Base-by-base conservation (phyloP, 2,113 vertebrate genomes). In the Garra rufa region DNA sequence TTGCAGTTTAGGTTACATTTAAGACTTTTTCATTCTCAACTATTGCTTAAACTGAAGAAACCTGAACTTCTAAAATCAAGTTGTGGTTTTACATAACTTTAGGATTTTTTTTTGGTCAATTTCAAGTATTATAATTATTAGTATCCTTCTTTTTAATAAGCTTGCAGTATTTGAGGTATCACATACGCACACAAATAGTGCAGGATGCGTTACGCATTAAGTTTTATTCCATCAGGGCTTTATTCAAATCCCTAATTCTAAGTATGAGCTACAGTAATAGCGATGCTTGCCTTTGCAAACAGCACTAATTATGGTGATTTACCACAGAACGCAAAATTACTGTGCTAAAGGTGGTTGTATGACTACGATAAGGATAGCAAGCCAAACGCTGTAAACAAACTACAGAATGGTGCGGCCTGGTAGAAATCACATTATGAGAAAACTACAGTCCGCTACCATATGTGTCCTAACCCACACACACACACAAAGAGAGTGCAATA, bases 401-500 rank as follows among this genome's bases (percentile, higher is more conserved):
- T 55, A 61, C n/a, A 61, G 21, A 63, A 55, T 8, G 65, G 14
- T 48, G 50, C 11, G 74, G 67, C 61, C 34, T 65, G 24, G 38
- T 48, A 46, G 50, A 81, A 80, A 81, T 81, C 34, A 8, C 14
- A 6, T 52, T 52, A 57, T 57, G 70, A 69, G 10, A 41, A 63
- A 52, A 11, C 30, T 41, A 21, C 65, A 15, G n/a, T 70, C 21
- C 63, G 59, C 38, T 48, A 65, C 43, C 21, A 15, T 46, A 63
- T 63, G 50, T 38, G 65, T 10, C 48, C 67, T 21, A 73, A 9
- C 63, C 9, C 55, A 48, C 24, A 17, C 59, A 7, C 15, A 30
- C 73, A 70, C 80, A 50, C 70, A 10, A 43, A 34, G 7, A n/a
- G 17, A 30, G 43, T 11, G 65, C 59, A 75, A 84, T 84, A 76